Conservation (phyloP, 1,140 invertebrate species). For the silkworm (Bombyx mori) region ASM3026992v2 NC_085113.1:1076001-1076500, state of each 20-base stretch:
- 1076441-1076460: background rate
- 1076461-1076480: too few relatives aligned
- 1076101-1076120: slow-evolving; percentile 86
- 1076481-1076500: too few relatives aligned
- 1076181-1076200: slow-evolving; percentile 83
- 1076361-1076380: too few relatives aligned
- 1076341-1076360: too few relatives aligned
- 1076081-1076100: too few relatives aligned
- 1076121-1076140: slow-evolving; percentile 87
- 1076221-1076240: slow-evolving; percentile 88
- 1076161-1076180: slow-evolving; percentile 81
- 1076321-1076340: background rate
- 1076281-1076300: slow-evolving; percentile 90
- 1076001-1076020: too few relatives aligned
- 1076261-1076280: slow-evolving; percentile 91
- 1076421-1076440: too few relatives aligned
- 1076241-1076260: slow-evolving; percentile 79
- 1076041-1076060: too few relatives aligned
- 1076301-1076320: slow-evolving; percentile 48
- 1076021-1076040: too few relatives aligned
- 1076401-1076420: too few relatives aligned
- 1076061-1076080: too few relatives aligned
- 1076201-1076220: slow-evolving; percentile 87
- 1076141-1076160: slow-evolving; percentile 88
- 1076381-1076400: too few relatives aligned